Evolutionary conservation across 1,140 invertebrate genomes (phyloP), one percentile per base, ranked within the genome.

Genomic region (Orchestia grillus): DNA sequence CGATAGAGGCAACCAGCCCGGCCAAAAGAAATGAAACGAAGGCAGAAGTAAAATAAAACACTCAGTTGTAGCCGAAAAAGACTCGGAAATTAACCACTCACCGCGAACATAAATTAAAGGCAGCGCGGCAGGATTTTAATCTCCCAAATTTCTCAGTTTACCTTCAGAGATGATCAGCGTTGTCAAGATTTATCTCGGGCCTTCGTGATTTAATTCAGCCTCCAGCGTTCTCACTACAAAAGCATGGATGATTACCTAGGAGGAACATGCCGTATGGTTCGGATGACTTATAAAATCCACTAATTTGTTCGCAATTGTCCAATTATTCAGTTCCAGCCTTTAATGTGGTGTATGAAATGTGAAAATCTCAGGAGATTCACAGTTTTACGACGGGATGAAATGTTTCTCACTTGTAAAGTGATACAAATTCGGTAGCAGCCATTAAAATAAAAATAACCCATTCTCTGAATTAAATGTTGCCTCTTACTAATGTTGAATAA

Each of bases 121-220:
- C 88, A 91, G 88, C 23, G 88, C 41, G 88, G 88, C 92, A 11
- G 43, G 44, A 94, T 45, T 94, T 44, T 94, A 94, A 94, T 94
- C 92, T 94, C 92, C 6, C 88, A 91, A 91, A 42, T 91, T 91
- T 91, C 88, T 91, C 88, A 91, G 88, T 91, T 91, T 91, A 42
- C 88, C 88, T 91, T 91, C 88, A 91, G 88, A 43, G 88, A 91
- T 11, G 88, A 41, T 42, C 88, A 91, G 3, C 41, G 88, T 11
- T 91, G 88, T 44, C 88, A 44, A 28, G 36, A 91, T 91, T 91
- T 91, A 91, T 91, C 28, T 91, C 88, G 3, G 41, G 41, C 19
- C 3, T 41, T 43, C 4, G 28, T 42, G 88, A 91, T 91, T 91
- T 19, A 91, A 91, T 91, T 91, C 42, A 77, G 36, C 36, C 62